Conservation (phyloP, 2,113 vertebrate genomes). For the Ophthalmolycus amberensis region DNA sequence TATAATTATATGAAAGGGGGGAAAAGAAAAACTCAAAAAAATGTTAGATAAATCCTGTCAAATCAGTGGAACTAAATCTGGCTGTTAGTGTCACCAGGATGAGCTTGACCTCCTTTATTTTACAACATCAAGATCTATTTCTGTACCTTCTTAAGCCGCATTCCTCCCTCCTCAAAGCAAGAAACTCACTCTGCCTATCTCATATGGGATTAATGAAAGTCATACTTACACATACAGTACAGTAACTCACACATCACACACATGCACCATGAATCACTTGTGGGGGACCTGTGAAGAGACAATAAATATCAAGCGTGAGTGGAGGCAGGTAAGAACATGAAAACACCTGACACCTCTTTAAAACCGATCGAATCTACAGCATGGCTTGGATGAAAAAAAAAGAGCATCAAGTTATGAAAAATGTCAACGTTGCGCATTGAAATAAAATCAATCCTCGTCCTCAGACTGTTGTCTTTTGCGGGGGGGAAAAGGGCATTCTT, state of each 20-base stretch:
- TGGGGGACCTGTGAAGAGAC: neutral
- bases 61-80: slow-evolving; percentile 59
- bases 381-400: neutral
- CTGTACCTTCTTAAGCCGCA: slow-evolving; percentile 67
- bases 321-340: neutral
- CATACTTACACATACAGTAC: slow-evolving; percentile 43
- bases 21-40: no score
- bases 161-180: slow-evolving; percentile 63
- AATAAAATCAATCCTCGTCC: slow-evolving; percentile 60
- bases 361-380: neutral
- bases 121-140: slow-evolving; percentile 62
- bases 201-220: slow-evolving; percentile 68
- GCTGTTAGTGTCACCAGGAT: slow-evolving; percentile 54
- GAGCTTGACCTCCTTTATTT: slow-evolving; percentile 64
- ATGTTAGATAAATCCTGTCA: slow-evolving; percentile 41
- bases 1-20: neutral
- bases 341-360: neutral
- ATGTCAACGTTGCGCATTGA: slow-evolving; percentile 41
- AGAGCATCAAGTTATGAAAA: slow-evolving; percentile 33
- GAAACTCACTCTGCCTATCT: slow-evolving; percentile 54
- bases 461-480: slow-evolving; percentile 56
- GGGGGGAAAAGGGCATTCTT: slow-evolving; percentile 53
- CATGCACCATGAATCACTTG: slow-evolving; percentile 11
- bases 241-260: slow-evolving; percentile 1
- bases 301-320: neutral